Evolutionary conservation across 1,140 invertebrate genomes (phyloP).

Genomic region (Danaus melanippus): DNA sequence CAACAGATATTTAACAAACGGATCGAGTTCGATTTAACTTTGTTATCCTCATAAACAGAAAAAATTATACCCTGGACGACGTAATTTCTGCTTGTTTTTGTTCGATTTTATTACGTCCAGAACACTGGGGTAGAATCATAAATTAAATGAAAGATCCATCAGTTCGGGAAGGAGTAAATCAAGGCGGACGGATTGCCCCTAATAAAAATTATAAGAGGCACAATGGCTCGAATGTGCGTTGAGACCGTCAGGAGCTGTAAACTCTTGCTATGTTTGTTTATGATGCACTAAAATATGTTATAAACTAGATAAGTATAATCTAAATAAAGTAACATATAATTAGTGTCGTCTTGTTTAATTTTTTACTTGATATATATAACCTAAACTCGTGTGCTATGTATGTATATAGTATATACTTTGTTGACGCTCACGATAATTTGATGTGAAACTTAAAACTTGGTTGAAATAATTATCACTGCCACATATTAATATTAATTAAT

Average conservation of each 20-base stretch:
- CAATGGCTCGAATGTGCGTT: conserved; percentile 64
- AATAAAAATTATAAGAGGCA: conserved; percentile 72
- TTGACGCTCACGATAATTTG: too few relatives aligned
- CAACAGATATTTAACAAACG: too few relatives aligned
- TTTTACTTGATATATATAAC: too few relatives aligned
- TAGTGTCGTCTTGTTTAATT: conserved; percentile 28
- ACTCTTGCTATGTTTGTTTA: conserved; percentile 70
- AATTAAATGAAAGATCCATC: conserved; percentile 71
- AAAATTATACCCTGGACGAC: conserved; percentile 23
- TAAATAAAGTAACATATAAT: conserved; percentile 67
- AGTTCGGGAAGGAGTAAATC: conserved; percentile 71
- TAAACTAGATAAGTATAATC: conserved; percentile 70
- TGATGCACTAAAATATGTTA: conserved; percentile 70
- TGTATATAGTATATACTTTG: too few relatives aligned
- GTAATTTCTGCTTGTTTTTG: conserved; percentile 67
- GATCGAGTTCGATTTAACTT: background rate
- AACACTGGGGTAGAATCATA: conserved; percentile 64
- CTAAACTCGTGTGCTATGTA: too few relatives aligned
- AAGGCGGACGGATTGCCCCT: conserved; percentile 69
- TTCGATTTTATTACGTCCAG: conserved; percentile 62
- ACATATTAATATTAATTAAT: conserved; percentile 20
- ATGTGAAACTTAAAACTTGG: too few relatives aligned
- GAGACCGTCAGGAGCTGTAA: conserved; percentile 64
- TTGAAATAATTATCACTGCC: too few relatives aligned
- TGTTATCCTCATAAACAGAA: conserved; percentile 6